Evolutionary conservation across 2,888 invertebrate genomes (phyloP).

Genomic region (Arge pagana): DNA sequence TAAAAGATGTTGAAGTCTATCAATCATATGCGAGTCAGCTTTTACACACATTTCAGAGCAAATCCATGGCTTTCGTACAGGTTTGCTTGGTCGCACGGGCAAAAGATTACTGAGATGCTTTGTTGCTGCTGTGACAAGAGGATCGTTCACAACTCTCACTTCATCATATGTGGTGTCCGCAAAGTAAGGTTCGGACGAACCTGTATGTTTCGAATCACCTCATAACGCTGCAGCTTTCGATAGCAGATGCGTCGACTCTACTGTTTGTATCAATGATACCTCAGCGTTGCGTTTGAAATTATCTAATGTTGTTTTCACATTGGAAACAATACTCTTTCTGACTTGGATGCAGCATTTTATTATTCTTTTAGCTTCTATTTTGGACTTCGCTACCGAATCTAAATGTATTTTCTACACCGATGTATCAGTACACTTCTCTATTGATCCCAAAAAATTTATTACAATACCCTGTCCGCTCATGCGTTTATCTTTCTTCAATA

Average conservation of each 20-base stretch:
- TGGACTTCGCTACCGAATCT: neutral
- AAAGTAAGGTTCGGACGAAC: conserved; percentile 27
- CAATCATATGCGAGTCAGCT: conserved; percentile 4
- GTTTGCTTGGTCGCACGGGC: conserved; percentile 17
- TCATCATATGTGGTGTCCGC: conserved; percentile 25
- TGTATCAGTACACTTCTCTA: neutral
- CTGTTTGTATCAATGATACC: conserved; percentile 10
- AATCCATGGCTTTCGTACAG: conserved; percentile 18
- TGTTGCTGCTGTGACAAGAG: conserved; percentile 14
- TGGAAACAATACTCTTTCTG: conserved; percentile 17
- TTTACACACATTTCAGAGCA: conserved; percentile 21
- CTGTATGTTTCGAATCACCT: conserved; percentile 23
- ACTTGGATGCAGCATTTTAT: conserved; percentile 22
- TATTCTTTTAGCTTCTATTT: conserved; percentile 24
- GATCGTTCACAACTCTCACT: conserved; percentile 10
- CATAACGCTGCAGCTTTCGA: conserved; percentile 20
- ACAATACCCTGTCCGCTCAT: neutral
- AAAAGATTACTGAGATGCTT: conserved; percentile 25
- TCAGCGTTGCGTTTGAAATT: conserved; percentile 19
- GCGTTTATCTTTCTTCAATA: neutral
- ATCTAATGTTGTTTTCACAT: conserved; percentile 7
- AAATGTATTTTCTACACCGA: neutral
- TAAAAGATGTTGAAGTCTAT: conserved; percentile 6
- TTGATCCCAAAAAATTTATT: neutral
- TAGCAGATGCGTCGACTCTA: neutral